Evolutionary conservation across 2,797 vertebrate genomes (phyloP).

Genomic region (Catostomus latipinnis): DNA sequence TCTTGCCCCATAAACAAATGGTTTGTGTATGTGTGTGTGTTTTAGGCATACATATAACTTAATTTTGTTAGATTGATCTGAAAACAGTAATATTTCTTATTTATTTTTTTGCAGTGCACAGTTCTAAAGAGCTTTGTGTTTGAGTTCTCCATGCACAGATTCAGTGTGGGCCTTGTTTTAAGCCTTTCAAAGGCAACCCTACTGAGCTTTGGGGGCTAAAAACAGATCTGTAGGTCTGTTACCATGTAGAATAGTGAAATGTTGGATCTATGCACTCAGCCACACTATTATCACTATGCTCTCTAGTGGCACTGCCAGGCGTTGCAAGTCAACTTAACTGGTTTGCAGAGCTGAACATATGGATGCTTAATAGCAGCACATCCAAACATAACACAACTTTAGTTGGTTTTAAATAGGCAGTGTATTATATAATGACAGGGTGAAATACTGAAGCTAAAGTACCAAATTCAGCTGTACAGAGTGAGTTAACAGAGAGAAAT

Average conservation of each 20-base stretch:
- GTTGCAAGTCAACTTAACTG: background rate
- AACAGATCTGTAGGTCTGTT: constrained; percentile 63
- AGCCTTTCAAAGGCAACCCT: constrained; percentile 39
- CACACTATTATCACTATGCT: constrained; percentile 26
- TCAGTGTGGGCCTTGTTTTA: constrained; percentile 18
- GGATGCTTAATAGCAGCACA: too few relatives aligned
- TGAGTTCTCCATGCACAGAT: background rate
- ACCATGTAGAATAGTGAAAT: constrained; percentile 63
- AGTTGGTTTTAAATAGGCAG: background rate
- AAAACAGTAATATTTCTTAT: too few relatives aligned
- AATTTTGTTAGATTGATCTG: too few relatives aligned
- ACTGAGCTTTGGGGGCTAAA: constrained; percentile 37
- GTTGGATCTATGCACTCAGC: constrained; percentile 47
- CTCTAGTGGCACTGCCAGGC: constrained; percentile 45
- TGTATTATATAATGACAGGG: background rate
- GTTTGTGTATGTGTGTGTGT: too few relatives aligned
- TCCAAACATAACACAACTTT: background rate
- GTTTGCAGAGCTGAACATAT: constrained; percentile 33
- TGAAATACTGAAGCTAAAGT: background rate
- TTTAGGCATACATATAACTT: too few relatives aligned
- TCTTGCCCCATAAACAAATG: too few relatives aligned
- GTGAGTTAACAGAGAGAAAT: background rate
- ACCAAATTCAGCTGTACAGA: background rate
- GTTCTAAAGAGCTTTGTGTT: background rate
- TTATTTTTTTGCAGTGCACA: too few relatives aligned